Evolutionary conservation across 1,140 invertebrate species (phyloP).

Genomic region (Drosophila seguyi): DNA sequence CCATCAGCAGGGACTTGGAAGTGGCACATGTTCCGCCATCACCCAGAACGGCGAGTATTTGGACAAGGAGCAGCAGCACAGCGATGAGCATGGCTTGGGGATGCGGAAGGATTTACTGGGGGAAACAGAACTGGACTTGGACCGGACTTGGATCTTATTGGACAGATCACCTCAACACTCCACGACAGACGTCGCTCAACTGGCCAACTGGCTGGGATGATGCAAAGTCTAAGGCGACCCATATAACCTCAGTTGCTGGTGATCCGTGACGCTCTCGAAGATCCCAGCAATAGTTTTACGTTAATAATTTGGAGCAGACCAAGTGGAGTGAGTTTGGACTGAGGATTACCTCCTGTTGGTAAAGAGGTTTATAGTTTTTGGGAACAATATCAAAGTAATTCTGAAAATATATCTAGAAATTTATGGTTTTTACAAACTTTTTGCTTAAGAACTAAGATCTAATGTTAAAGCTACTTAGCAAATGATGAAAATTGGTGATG

Average conservation of each 20-base stretch:
- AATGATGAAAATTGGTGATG: no score
- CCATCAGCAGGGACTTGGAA: constrained; percentile 30
- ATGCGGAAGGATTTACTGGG: no score
- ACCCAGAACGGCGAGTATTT: constrained; percentile 6
- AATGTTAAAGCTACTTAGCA: no score
- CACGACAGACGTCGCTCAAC: constrained; percentile 27
- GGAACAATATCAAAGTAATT: neutral
- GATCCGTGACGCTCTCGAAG: constrained; percentile 21
- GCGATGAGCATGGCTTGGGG: constrained; percentile 17
- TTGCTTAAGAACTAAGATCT: no score
- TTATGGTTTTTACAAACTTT: no score
- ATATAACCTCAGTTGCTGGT: neutral
- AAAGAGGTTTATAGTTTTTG: neutral
- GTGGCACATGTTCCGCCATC: constrained; percentile 6
- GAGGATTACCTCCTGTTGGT: neutral
- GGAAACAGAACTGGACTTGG: neutral
- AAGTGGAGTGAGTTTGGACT: constrained; percentile 4
- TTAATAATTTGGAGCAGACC: neutral
- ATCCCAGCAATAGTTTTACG: constrained; percentile 10
- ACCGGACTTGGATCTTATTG: neutral
- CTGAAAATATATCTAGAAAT: neutral
- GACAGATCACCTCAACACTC: constrained; percentile 17
- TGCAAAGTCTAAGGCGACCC: constrained; percentile 18
- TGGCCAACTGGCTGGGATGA: neutral
- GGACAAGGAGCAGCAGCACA: constrained; percentile 13